Evolutionary conservation across 2,797 vertebrate species (phyloP).

Genomic region (Euthynnus affinis): DNA sequence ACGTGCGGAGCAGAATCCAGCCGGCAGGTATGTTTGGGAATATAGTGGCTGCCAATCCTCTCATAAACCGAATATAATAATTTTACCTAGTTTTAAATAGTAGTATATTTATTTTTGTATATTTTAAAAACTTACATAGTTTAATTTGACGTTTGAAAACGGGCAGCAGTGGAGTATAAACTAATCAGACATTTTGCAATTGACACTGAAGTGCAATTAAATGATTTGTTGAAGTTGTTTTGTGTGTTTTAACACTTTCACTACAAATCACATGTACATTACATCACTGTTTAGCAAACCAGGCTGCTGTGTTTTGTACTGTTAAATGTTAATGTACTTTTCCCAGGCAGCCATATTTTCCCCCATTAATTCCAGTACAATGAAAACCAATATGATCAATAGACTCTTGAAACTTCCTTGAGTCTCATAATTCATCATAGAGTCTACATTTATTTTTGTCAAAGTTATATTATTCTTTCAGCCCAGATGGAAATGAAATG

Average conservation of each 20-base stretch:
- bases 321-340: no score
- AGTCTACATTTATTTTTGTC: neutral
- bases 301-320: no score
- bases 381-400: neutral
- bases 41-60: neutral
- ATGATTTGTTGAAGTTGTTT: neutral
- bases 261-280: neutral
- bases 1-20: slow-evolving; percentile 77
- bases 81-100: neutral
- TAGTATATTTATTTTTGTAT: no score
- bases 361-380: neutral
- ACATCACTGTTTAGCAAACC: neutral
- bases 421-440: neutral
- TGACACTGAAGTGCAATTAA: neutral
- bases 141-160: neutral
- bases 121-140: no score
- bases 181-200: neutral
- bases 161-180: no score
- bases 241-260: neutral
- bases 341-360: neutral
- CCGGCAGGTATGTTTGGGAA: slow-evolving; percentile 83
- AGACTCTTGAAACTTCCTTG: neutral
- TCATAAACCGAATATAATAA: no score
- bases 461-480: neutral
- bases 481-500: neutral